These are phyloP conservation scores for Cyanoliseus patagonus DNA, from an alignment of 2,113 vertebrate species.

Conservation along the genomic window DNA sequence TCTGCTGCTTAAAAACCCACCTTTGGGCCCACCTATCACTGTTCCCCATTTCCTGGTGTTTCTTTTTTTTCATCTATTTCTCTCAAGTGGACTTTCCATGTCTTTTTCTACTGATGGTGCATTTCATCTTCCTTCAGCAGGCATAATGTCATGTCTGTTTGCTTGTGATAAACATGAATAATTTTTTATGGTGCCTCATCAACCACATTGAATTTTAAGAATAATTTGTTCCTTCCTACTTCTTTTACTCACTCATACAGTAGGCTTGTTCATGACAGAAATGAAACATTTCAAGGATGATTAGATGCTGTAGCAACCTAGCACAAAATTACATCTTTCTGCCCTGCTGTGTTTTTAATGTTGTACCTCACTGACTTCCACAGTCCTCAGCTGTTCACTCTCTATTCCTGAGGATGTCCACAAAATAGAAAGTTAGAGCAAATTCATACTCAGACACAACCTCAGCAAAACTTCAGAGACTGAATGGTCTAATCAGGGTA, in stretches of 20 bases:
- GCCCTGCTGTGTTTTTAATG: conserved; percentile 16
- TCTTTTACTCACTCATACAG: conserved; percentile 26
- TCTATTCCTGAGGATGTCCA: neutral
- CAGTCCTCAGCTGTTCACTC: neutral
- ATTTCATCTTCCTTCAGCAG: conserved; percentile 12
- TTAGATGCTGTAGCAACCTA: conserved; percentile 22
- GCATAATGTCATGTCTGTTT: neutral
- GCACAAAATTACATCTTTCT: conserved; percentile 47
- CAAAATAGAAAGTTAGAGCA: neutral
- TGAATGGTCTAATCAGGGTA: neutral
- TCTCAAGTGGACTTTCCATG: neutral
- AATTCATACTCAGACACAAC: neutral
- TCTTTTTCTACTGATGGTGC: neutral
- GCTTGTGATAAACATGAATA: neutral
- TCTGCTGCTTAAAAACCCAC: neutral
- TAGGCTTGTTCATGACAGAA: conserved; percentile 41
- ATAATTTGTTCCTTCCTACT: conserved; percentile 31
- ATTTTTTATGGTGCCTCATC: conserved; percentile 8
- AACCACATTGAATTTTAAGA: neutral
- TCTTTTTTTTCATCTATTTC: neutral
- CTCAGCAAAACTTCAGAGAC: neutral
- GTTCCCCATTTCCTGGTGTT: neutral
- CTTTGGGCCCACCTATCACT: neutral
- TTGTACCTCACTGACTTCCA: neutral
- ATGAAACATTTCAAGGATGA: conserved; percentile 43